Evolutionary conservation across 2,888 invertebrate species (phyloP).

Genomic region (Opisthograptis luteolata): DNA sequence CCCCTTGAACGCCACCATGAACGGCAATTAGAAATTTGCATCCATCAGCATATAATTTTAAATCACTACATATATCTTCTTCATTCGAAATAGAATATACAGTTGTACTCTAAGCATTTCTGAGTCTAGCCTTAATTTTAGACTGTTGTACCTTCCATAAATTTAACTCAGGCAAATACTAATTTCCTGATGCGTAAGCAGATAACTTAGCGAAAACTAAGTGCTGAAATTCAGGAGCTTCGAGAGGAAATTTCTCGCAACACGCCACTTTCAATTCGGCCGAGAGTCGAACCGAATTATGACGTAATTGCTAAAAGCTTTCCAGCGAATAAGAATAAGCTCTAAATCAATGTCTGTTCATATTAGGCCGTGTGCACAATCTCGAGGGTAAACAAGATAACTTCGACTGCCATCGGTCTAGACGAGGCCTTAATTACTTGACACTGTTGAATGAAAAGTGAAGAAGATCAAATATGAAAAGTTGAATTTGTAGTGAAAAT

Average conservation of each 20-base stretch:
- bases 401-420: slow-evolving; percentile 57
- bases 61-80: no score
- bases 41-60: no score
- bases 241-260: slow-evolving; percentile 19
- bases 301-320: slow-evolving; percentile 62
- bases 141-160: no score
- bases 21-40: no score
- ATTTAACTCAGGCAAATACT: neutral
- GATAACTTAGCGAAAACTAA: slow-evolving; percentile 4
- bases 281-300: slow-evolving; percentile 50
- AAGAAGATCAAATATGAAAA: neutral
- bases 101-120: no score
- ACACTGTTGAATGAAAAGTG: slow-evolving; percentile 31
- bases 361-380: slow-evolving; percentile 53
- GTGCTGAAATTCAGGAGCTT: slow-evolving; percentile 19
- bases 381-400: slow-evolving; percentile 53
- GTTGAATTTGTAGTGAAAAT: no score
- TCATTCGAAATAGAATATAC: no score
- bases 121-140: no score
- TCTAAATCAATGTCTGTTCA: slow-evolving; percentile 61
- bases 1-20: no score
- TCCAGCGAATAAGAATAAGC: slow-evolving; percentile 42
- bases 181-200: slow-evolving; percentile 6
- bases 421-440: slow-evolving; percentile 53
- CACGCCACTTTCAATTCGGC: slow-evolving; percentile 41